Evolutionary conservation across 2,888 invertebrate genomes (phyloP).

Genomic region (Leptarthrus brevirostris): DNA sequence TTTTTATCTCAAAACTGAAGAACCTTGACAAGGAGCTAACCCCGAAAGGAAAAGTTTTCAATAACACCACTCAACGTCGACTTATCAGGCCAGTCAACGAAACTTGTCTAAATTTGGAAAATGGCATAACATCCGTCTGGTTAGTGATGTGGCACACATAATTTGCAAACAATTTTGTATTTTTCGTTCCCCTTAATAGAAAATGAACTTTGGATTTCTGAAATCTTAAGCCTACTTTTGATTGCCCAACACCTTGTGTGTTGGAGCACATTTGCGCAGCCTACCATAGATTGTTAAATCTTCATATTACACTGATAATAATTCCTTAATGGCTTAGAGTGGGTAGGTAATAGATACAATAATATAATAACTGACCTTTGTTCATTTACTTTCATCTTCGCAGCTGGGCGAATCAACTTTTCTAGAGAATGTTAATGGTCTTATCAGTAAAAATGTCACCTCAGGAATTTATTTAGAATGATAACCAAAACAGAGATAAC

Average conservation of each 20-base stretch:
- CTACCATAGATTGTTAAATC: no score
- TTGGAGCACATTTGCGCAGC: no score
- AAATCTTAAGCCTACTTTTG: background rate
- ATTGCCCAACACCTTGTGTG: background rate
- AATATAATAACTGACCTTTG: no score
- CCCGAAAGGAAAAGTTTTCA: background rate
- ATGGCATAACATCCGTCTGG: slow-evolving; percentile 2
- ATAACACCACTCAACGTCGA: background rate
- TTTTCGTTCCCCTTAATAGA: background rate
- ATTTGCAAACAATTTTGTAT: background rate
- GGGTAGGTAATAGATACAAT: no score
- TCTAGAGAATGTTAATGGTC: no score
- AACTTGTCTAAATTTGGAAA: slow-evolving; percentile 26
- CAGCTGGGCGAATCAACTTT: no score
- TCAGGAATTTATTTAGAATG: no score
- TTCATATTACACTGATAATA: no score
- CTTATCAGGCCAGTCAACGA: slow-evolving; percentile 11
- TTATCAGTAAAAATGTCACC: no score
- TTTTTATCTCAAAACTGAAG: slow-evolving; percentile 7
- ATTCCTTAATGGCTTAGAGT: no score
- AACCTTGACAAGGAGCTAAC: slow-evolving; percentile 12
- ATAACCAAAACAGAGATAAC: no score
- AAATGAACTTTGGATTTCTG: background rate
- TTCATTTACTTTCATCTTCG: no score
- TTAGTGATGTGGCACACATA: background rate